Conservation (phyloP, 2,888 invertebrate genomes). For the Pristionchus fissidentatus region DNA sequence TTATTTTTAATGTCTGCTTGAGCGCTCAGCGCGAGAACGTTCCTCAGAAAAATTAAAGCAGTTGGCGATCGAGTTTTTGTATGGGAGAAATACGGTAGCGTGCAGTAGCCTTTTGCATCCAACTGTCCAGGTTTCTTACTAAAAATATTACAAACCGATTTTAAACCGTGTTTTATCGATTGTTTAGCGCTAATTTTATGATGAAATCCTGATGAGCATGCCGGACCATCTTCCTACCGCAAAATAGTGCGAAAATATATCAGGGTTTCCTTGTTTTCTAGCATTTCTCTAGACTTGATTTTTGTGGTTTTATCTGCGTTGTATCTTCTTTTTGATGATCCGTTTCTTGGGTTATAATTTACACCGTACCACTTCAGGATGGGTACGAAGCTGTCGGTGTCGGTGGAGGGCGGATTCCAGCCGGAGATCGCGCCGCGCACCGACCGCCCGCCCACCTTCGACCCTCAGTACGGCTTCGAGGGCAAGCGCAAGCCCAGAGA, state of each 20-base stretch:
- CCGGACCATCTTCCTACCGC: not conserved
- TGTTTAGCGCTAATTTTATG: not conserved
- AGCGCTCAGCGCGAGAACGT: no score
- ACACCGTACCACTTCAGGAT: slow-evolving; percentile 54
- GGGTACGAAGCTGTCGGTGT: slow-evolving; percentile 72
- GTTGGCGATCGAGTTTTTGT: not conserved
- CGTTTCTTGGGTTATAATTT: not conserved
- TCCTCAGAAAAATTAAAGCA: not conserved
- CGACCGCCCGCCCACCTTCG: slow-evolving; percentile 74
- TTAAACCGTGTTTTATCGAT: not conserved
- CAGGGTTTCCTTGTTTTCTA: not conserved
- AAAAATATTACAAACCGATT: not conserved
- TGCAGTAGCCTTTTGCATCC: not conserved
- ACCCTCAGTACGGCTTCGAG: slow-evolving; percentile 73
- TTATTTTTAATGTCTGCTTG: no score
- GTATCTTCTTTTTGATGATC: not conserved
- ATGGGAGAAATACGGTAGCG: not conserved
- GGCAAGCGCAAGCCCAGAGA: slow-evolving; percentile 64
- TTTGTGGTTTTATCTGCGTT: not conserved
- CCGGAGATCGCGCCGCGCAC: slow-evolving; percentile 71
- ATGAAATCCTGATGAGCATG: not conserved
- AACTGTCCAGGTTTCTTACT: not conserved
- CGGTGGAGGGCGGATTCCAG: slow-evolving; percentile 64
- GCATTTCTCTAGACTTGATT: not conserved
- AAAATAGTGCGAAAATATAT: not conserved